These are phyloP conservation scores for Uloborus diversus DNA, from an alignment of 1,140 invertebrate genomes.

Conservation along the genomic window DNA sequence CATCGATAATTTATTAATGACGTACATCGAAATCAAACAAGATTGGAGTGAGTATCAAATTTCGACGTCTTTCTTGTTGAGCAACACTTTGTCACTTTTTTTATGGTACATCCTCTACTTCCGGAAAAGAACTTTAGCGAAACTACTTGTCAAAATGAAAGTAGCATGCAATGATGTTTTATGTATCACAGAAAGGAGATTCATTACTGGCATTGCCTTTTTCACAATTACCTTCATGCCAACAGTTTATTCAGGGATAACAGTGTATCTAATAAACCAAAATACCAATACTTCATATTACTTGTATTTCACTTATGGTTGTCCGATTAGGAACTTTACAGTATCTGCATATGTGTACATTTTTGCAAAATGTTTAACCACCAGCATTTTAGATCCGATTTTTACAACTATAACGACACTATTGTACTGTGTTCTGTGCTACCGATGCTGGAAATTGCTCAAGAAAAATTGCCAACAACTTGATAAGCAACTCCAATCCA, in stretches of 20 bases:
- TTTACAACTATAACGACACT: slow-evolving; percentile 7
- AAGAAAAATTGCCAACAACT: neutral
- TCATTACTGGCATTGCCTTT: neutral
- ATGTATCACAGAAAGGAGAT: neutral
- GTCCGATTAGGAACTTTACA: neutral
- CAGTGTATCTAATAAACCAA: slow-evolving; percentile 14
- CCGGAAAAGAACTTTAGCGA: neutral
- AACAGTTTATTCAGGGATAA: neutral
- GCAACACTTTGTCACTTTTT: neutral
- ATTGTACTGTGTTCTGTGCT: slow-evolving; percentile 16
- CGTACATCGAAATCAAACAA: neutral
- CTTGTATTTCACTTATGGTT: slow-evolving; percentile 21
- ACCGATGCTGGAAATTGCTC: slow-evolving; percentile 12
- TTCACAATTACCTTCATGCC: neutral
- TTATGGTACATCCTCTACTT: slow-evolving; percentile 2
- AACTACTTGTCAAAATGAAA: neutral
- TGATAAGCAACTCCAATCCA: neutral
- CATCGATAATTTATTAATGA: slow-evolving; percentile 23
- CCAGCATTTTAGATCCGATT: slow-evolving; percentile 1
- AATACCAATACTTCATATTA: neutral
- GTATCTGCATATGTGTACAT: neutral
- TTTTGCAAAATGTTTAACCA: neutral
- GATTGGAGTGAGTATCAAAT: slow-evolving; percentile 30
- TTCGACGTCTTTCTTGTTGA: neutral
- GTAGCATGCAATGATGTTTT: neutral